A percentile compares a stretch with the other conserved stretches of the same genome.
These are phyloP conservation scores for Gonioctena quinquepunctata DNA, from an alignment of 1,140 invertebrate species.

Conservation along the genomic window DNA sequence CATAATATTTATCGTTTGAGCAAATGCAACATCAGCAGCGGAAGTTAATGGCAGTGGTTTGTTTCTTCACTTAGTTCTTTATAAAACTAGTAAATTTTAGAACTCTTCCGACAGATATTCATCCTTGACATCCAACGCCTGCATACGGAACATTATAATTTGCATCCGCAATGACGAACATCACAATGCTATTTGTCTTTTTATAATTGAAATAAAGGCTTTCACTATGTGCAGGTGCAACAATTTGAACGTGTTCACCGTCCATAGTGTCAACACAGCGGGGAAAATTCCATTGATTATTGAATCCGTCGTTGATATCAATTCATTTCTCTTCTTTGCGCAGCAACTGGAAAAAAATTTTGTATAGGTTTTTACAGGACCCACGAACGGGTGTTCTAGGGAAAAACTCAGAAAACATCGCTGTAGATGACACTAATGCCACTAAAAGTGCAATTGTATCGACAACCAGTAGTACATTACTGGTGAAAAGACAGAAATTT, in stretches of 20 bases:
- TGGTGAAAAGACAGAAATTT: too few relatives aligned
- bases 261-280: not conserved
- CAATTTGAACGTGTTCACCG: not conserved
- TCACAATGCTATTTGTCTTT: conserved; percentile 49
- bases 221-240: not conserved
- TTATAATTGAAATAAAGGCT: conserved; percentile 60
- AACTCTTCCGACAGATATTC: conserved; percentile 51
- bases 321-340: too few relatives aligned
- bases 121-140: conserved; percentile 55
- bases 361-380: too few relatives aligned
- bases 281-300: not conserved
- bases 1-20: conserved; percentile 53
- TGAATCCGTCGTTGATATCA: too few relatives aligned
- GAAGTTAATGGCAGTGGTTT: conserved; percentile 13
- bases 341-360: too few relatives aligned
- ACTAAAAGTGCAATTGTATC: too few relatives aligned
- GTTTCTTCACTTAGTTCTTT: conserved; percentile 9
- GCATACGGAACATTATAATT: conserved; percentile 57
- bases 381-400: too few relatives aligned
- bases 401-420: too few relatives aligned
- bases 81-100: conserved; percentile 29
- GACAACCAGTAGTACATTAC: too few relatives aligned
- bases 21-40: conserved; percentile 60
- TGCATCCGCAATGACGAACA: conserved; percentile 57
- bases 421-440: too few relatives aligned